Conservation (phyloP, 2,888 invertebrate genomes). For the Rhynchonema sp. region DNA sequence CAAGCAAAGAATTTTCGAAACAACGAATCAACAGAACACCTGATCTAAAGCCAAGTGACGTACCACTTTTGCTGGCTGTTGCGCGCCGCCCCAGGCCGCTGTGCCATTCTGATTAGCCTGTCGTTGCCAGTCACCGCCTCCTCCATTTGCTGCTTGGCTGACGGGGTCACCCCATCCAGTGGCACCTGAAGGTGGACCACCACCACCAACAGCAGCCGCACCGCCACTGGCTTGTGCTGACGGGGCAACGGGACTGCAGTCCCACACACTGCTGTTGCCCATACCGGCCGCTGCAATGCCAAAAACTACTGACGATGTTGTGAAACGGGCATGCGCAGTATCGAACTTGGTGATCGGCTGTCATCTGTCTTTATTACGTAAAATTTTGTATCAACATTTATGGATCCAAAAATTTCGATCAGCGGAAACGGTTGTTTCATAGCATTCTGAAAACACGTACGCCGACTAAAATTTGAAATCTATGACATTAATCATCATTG, state of each 20-base stretch:
- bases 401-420: too few species aligned
- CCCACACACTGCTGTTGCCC: not conserved
- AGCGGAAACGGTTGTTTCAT: too few species aligned
- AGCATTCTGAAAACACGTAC: too few species aligned
- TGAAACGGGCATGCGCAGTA: not conserved
- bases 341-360: too few species aligned
- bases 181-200: not conserved
- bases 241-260: not conserved
- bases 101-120: not conserved
- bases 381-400: too few species aligned
- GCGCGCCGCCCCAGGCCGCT: not conserved
- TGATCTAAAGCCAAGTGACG: not conserved
- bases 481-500: too few species aligned
- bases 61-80: not conserved
- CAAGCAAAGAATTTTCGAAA: too few species aligned
- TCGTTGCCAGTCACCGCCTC: not conserved
- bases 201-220: not conserved
- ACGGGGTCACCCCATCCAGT: not conserved
- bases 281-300: too few species aligned
- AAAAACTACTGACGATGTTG: too few species aligned
- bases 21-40: not conserved
- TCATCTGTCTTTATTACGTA: too few species aligned
- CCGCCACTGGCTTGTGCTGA: not conserved
- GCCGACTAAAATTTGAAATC: too few species aligned
- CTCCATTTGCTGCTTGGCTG: not conserved